Conservation (phyloP, 2,888 invertebrate species). For the Prosapia bicincta region DNA sequence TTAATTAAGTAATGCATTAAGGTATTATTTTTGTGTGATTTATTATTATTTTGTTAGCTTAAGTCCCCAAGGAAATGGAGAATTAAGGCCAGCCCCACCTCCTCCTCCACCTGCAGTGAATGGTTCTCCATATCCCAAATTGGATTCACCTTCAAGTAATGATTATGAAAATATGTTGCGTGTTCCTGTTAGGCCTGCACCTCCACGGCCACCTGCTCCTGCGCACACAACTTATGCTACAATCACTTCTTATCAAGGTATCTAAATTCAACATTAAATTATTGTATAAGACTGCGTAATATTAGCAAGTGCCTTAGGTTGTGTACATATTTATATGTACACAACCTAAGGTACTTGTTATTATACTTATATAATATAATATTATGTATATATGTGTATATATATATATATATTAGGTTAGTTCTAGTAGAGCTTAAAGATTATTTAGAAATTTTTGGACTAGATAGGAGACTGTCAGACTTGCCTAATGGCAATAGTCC, state of each 20-base stretch:
- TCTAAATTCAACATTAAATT: no score
- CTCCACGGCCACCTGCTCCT: slow-evolving; percentile 34
- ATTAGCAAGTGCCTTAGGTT: not conserved
- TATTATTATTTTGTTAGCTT: slow-evolving; percentile 29
- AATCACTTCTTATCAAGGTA: slow-evolving; percentile 41
- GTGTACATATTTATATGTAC: not conserved
- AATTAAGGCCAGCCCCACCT: slow-evolving; percentile 9
- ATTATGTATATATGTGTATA: no score
- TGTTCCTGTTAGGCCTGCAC: slow-evolving; percentile 36
- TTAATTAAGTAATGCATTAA: no score
- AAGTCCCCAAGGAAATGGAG: slow-evolving; percentile 33
- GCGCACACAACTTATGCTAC: slow-evolving; percentile 36
- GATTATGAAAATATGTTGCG: slow-evolving; percentile 66
- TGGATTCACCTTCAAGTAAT: slow-evolving; percentile 47
- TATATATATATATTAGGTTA: no score
- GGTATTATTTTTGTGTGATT: slow-evolving; percentile 16
- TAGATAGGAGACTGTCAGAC: no score
- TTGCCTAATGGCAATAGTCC: no score
- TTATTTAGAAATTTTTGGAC: no score
- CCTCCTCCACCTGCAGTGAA: slow-evolving; percentile 13
- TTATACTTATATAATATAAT: no score
- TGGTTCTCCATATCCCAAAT: slow-evolving; percentile 28
- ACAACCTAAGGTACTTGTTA: not conserved
- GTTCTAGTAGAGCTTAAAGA: no score
- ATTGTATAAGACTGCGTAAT: no score